Percentiles rank a stretch among this genome's conserved stretches.
These are phyloP conservation scores for Apis cerana DNA, from an alignment of 1,140 invertebrate genomes.

Conservation along the genomic window DNA sequence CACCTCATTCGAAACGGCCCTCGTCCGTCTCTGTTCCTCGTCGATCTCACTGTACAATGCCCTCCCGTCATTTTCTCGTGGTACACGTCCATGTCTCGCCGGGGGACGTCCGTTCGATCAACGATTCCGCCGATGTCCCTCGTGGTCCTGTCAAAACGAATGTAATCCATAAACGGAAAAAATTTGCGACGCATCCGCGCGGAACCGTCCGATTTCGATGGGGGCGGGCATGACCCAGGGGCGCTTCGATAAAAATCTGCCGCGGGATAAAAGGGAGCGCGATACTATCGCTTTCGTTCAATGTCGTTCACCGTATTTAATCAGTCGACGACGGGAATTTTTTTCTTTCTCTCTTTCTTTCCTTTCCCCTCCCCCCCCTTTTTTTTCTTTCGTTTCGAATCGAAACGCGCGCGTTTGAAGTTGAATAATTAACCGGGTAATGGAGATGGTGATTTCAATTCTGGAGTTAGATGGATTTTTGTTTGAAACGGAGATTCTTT, in stretches of 20 bases:
- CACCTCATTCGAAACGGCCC: neutral
- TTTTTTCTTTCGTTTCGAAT: neutral
- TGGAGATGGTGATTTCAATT: neutral
- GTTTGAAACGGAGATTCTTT: no score
- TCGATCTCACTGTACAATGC: neutral
- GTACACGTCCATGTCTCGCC: neutral
- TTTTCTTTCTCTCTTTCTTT: neutral
- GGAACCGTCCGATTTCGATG: neutral
- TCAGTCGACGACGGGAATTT: neutral
- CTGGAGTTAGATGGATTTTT: neutral
- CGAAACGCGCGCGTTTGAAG: neutral
- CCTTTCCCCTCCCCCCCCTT: no score
- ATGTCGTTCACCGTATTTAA: constrained; percentile 8
- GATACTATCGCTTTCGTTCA: constrained; percentile 19
- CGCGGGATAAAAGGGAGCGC: constrained; percentile 4
- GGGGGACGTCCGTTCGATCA: constrained; percentile 12
- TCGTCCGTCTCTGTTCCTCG: neutral
- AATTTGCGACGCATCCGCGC: neutral
- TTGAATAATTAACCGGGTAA: neutral
- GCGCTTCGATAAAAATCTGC: constrained; percentile 22
- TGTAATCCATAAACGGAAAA: constrained; percentile 28
- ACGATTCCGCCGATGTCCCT: neutral
- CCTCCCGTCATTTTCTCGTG: constrained; percentile 3
- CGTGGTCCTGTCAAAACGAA: constrained; percentile 32
- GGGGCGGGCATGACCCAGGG: neutral